phyloP scores from a whole-genome alignment of 2,888 invertebrate species.

The Drosophila setosimentum region DNA sequence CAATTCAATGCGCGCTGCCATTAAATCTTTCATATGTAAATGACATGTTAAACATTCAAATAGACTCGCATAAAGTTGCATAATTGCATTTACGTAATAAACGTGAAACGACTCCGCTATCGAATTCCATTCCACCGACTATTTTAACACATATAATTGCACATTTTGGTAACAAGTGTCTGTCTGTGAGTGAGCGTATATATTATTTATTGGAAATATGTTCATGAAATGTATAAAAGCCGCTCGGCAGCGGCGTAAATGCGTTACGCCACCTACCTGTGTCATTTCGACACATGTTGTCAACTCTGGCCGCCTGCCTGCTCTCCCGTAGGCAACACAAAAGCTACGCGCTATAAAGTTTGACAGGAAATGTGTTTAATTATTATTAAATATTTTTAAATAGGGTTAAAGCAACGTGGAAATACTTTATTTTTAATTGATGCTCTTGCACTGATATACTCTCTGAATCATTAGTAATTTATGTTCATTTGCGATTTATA shows the following conservation, averaged over 20 bases:
- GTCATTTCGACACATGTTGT: slow-evolving; percentile 52
- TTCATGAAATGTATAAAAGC: slow-evolving; percentile 61
- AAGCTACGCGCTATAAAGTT: slow-evolving; percentile 4
- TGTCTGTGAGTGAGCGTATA: slow-evolving; percentile 18
- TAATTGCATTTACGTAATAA: slow-evolving; percentile 72
- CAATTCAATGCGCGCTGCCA: slow-evolving; percentile 63
- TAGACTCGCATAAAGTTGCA: slow-evolving; percentile 76
- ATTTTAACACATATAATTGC: slow-evolving; percentile 38
- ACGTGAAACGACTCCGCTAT: slow-evolving; percentile 28
- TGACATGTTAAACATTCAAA: slow-evolving; percentile 77
- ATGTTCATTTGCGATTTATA: not conserved
- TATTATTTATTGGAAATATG: slow-evolving; percentile 69
- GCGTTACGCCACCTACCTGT: slow-evolving; percentile 50
- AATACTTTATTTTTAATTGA: slow-evolving; percentile 26
- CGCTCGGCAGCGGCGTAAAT: slow-evolving; percentile 34
- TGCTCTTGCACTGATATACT: slow-evolving; percentile 3
- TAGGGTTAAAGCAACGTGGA: slow-evolving; percentile 12
- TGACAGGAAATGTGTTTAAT: slow-evolving; percentile 17
- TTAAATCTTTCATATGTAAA: slow-evolving; percentile 77
- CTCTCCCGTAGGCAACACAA: not conserved
- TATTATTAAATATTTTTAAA: slow-evolving; percentile 37
- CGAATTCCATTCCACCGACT: not conserved
- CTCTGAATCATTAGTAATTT: slow-evolving; percentile 8
- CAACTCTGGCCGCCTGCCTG: slow-evolving; percentile 11
- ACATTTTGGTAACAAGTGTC: slow-evolving; percentile 20